Conservation (phyloP, 2,113 vertebrate species). For the Uropsilus gracilis region DNA sequence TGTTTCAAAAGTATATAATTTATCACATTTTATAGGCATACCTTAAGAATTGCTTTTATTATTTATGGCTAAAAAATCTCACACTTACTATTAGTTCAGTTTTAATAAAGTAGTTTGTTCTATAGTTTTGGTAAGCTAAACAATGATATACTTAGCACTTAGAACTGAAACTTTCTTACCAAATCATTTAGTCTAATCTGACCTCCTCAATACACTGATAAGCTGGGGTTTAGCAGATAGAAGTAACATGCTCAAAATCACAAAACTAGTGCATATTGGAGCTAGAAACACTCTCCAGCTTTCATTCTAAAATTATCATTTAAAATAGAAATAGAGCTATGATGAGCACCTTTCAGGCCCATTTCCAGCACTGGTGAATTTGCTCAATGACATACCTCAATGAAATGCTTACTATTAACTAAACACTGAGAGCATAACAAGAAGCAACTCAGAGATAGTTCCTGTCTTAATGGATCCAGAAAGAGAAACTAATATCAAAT, state of each 20-base stretch:
- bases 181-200: background rate
- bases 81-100: background rate
- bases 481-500: background rate
- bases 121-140: conserved; percentile 25
- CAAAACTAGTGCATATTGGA: background rate
- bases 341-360: background rate
- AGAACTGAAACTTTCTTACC: background rate
- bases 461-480: background rate
- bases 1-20: conserved; percentile 56
- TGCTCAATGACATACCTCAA: background rate
- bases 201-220: background rate
- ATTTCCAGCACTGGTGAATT: background rate
- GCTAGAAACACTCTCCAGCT: background rate
- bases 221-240: background rate
- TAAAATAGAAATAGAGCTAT: conserved; percentile 24
- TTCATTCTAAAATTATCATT: background rate
- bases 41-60: conserved; percentile 41
- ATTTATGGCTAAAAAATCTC: background rate
- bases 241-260: background rate
- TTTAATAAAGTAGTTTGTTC: conserved; percentile 38
- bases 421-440: background rate
- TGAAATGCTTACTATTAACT: conserved; percentile 21
- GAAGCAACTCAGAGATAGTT: background rate
- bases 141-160: background rate
- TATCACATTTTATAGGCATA: conserved; percentile 12